phyloP scores from a whole-genome alignment of 2,888 invertebrate genomes.

The Petrolisthes cinctipes region DNA sequence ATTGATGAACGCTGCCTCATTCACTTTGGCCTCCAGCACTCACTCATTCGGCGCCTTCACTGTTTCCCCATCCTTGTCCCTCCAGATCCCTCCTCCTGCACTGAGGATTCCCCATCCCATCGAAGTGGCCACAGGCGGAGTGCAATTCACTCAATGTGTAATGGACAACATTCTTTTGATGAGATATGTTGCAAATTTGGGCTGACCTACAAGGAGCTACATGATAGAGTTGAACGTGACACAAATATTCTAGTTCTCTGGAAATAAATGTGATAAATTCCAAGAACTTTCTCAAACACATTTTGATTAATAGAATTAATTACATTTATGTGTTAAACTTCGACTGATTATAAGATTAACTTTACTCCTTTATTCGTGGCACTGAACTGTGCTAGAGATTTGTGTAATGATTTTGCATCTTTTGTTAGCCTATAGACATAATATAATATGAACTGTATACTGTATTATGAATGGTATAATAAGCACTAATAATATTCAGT shows the following conservation, averaged over 20 bases:
- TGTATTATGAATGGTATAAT: too few relatives aligned
- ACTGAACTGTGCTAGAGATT: too few relatives aligned
- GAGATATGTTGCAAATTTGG: constrained; percentile 91
- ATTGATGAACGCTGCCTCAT: constrained; percentile 86
- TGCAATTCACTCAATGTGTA: constrained; percentile 75
- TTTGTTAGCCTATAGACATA: too few relatives aligned
- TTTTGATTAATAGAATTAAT: not conserved
- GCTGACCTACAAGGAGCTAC: constrained; percentile 80
- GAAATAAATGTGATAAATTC: constrained; percentile 74
- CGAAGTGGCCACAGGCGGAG: constrained; percentile 26
- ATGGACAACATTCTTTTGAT: constrained; percentile 85
- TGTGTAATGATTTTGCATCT: too few relatives aligned
- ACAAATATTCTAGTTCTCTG: constrained; percentile 84
- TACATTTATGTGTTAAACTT: not conserved
- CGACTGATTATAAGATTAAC: not conserved
- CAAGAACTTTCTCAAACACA: not conserved
- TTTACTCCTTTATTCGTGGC: not conserved
- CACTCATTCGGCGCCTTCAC: constrained; percentile 83
- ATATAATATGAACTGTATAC: too few relatives aligned
- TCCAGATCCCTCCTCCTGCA: not conserved
- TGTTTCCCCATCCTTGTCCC: constrained; percentile 51
- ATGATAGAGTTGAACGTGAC: constrained; percentile 86
- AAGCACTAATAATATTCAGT: too few relatives aligned
- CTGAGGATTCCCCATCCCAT: constrained; percentile 25
- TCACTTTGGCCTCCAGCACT: constrained; percentile 88